A percentile compares a stretch with the other conserved stretches of the same genome.
Evolutionary conservation across 2,888 invertebrate species (phyloP).

Genomic region (Formica aserva): DNA sequence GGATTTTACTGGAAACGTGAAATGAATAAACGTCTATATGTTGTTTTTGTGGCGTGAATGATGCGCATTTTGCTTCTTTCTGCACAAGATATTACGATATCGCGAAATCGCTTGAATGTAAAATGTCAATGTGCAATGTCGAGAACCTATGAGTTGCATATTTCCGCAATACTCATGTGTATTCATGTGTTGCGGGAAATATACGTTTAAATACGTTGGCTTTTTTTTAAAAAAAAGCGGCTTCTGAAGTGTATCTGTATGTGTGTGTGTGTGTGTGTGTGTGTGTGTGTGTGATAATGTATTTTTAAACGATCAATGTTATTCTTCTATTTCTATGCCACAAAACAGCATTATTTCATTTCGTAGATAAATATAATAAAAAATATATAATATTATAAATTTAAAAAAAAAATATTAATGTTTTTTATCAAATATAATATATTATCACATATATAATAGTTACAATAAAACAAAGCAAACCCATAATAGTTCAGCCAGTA

Average conservation of each 20-base stretch:
- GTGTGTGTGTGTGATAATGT: not conserved
- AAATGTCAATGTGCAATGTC: constrained; percentile 45
- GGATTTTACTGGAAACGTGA: constrained; percentile 27
- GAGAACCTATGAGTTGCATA: constrained; percentile 25
- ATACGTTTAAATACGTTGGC: constrained; percentile 15
- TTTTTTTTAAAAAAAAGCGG: too few relatives aligned
- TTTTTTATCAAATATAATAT: not conserved
- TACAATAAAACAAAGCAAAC: not conserved
- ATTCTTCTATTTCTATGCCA: not conserved
- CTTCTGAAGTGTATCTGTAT: not conserved
- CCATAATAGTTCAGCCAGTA: not conserved
- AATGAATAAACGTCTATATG: constrained; percentile 48
- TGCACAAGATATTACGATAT: constrained; percentile 23
- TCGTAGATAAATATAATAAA: not conserved
- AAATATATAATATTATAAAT: not conserved
- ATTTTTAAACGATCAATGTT: not conserved
- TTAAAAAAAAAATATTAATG: not conserved
- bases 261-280: too few relatives aligned
- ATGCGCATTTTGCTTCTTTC: constrained; percentile 8
- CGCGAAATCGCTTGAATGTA: constrained; percentile 21
- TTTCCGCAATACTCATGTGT: constrained; percentile 24
- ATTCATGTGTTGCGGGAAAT: not conserved
- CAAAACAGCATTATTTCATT: not conserved
- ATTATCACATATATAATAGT: not conserved
- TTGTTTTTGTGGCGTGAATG: constrained; percentile 40